Percentiles rank a stretch among this genome's conserved stretches.
These are phyloP conservation scores for Sebastes matsubarae DNA, from an alignment of 2,797 vertebrate species.

Conservation along the genomic window DNA sequence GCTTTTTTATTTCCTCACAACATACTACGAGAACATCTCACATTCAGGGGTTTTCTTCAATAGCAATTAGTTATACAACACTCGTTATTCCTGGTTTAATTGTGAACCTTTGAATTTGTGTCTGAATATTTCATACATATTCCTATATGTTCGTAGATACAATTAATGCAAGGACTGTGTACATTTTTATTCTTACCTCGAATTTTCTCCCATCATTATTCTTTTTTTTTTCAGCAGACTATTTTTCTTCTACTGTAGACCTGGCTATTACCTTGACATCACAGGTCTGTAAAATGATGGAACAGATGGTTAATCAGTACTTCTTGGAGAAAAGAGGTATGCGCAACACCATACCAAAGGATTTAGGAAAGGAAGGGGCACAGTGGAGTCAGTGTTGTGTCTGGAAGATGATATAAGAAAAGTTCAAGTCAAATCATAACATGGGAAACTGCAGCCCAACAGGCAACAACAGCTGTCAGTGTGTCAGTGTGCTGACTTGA, in stretches of 20 bases:
- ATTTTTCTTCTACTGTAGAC: neutral
- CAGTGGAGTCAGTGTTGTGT: neutral
- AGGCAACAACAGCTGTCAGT: no score
- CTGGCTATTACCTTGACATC: neutral
- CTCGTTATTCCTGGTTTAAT: neutral
- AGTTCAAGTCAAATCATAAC: no score
- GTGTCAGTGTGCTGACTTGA: no score
- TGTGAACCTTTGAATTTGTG: neutral
- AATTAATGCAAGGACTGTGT: neutral
- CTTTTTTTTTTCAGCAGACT: no score
- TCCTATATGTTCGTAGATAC: neutral
- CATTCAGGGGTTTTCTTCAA: slow-evolving; percentile 72
- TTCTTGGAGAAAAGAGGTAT: neutral
- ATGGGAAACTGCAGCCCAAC: no score
- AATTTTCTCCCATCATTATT: no score
- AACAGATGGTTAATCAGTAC: neutral
- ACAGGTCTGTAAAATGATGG: neutral
- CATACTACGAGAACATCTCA: slow-evolving; percentile 63
- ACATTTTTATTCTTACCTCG: no score
- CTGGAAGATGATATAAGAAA: neutral
- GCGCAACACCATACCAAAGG: neutral
- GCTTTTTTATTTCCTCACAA: slow-evolving; percentile 72
- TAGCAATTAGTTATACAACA: slow-evolving; percentile 68
- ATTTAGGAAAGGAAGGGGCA: neutral
- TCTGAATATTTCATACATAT: neutral